phyloP scores from a whole-genome alignment of 1,140 invertebrate genomes.

The Drosophila santomea region DNA sequence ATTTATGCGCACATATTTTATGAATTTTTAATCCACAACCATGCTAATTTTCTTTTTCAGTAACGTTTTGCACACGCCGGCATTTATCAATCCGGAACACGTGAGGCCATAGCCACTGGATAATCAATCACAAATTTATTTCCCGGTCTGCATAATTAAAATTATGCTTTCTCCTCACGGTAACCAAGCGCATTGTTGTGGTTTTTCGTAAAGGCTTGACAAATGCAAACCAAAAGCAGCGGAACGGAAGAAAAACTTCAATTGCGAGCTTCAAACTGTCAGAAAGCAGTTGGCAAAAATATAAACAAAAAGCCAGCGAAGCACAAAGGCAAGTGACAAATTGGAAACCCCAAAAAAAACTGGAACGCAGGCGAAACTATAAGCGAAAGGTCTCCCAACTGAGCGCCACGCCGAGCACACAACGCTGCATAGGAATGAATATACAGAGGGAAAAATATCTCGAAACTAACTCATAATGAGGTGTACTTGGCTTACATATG shows the following conservation, averaged over 20 bases:
- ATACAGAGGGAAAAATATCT: background rate
- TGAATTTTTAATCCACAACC: background rate
- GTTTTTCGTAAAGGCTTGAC: conserved; percentile 23
- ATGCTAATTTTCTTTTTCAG: background rate
- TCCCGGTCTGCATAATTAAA: conserved; percentile 61
- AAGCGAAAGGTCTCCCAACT: conserved; percentile 37
- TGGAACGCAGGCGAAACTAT: conserved; percentile 48
- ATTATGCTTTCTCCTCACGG: conserved; percentile 43
- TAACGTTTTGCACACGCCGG: conserved; percentile 8
- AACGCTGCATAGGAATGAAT: conserved; percentile 3
- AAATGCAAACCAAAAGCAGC: conserved; percentile 29
- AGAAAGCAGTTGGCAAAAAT: conserved; percentile 58
- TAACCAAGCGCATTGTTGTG: conserved; percentile 16
- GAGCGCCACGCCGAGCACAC: conserved; percentile 17
- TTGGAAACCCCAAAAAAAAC: conserved; percentile 58
- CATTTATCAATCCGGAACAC: conserved; percentile 26
- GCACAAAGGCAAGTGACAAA: conserved; percentile 65
- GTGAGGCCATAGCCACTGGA: conserved; percentile 3
- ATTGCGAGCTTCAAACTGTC: conserved; percentile 62
- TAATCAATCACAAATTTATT: conserved; percentile 61
- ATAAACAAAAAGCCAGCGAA: conserved; percentile 40
- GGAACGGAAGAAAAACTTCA: conserved; percentile 39
- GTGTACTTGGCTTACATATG: too few species aligned
- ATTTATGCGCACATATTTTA: background rate
- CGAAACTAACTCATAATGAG: too few species aligned